These are phyloP conservation scores for Stichodactyla helianthus DNA, from an alignment of 64 coral and sea anemone species.

Conservation along the genomic window DNA sequence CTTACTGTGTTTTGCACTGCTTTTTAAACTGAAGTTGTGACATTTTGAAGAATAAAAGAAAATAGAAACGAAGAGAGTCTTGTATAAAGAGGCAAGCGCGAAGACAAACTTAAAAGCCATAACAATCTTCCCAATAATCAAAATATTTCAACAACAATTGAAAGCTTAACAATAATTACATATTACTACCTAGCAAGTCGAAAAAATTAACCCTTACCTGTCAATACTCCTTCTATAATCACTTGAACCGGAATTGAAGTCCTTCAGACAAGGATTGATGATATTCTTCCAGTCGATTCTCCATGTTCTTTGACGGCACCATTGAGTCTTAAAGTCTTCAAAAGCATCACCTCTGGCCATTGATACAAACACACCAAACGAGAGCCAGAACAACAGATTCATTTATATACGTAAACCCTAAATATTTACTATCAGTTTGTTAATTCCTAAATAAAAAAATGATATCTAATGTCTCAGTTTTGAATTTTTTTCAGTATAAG, in stretches of 20 bases:
- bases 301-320: not conserved
- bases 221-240: conserved; percentile 3
- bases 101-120: no score
- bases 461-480: no score
- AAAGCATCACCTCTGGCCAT: not conserved
- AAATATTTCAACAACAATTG: no score
- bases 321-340: not conserved
- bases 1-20: conserved; percentile 29
- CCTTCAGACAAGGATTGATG: not conserved
- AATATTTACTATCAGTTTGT: not conserved
- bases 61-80: no score
- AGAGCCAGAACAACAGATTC: not conserved
- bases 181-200: no score
- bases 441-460: not conserved
- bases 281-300: not conserved
- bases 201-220: not conserved
- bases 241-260: not conserved
- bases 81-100: no score
- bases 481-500: no score
- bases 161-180: no score
- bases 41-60: no score
- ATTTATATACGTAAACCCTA: not conserved
- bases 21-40: conserved; percentile 18
- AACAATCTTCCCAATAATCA: no score
- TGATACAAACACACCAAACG: not conserved